Evolutionary conservation across 2,888 invertebrate species (phyloP), one percentile per base, ranked within the genome.

Genomic region (Conus canariensis): DNA sequence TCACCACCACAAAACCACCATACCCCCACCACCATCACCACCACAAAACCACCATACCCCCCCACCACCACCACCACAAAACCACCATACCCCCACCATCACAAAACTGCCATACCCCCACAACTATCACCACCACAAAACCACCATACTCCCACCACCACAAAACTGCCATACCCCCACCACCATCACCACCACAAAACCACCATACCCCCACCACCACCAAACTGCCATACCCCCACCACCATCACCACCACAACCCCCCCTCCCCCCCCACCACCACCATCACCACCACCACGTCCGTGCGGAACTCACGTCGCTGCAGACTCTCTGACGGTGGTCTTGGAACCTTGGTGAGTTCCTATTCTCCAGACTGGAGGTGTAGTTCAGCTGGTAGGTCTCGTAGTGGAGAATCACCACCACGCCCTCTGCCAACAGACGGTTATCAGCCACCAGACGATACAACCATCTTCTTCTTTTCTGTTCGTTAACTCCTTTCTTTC

Each of bases 301-400:
- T 77, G 12, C 19, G 25, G 30, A 80, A 92, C 93, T 92, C 90
- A 94, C 93, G 74, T 92, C 91, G 22, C 88, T 88, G 90, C 94
- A 94, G 82, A 94, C 93, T 12, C 92, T 90, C 1, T 85, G 19
- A 12, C 92, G 90, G 30, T 93, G 91, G 19, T 70, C 30, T 67
- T 64, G 90, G 88, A 92, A 94, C 0, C 89, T 67, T 0, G 74
- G 45, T 0, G 94, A 93, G 5, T 91, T 90, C 2, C 90, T 89
- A 80, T 94, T 80, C 19, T 89, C 85, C 22, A 94, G 89, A 14
- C 70, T 60, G 0, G 83, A 85, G 0, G 85, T 87, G 91, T 92
- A 93, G 64, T 93, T 93, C 87, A 94, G 92, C 83, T 93, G 92
- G 80, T 93, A 92, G n/a, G 93, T 90, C 19, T 90, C 90, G 70